Evolutionary conservation across 2,113 vertebrate genomes (phyloP).

Genomic region (Crotalus helleri): DNA sequence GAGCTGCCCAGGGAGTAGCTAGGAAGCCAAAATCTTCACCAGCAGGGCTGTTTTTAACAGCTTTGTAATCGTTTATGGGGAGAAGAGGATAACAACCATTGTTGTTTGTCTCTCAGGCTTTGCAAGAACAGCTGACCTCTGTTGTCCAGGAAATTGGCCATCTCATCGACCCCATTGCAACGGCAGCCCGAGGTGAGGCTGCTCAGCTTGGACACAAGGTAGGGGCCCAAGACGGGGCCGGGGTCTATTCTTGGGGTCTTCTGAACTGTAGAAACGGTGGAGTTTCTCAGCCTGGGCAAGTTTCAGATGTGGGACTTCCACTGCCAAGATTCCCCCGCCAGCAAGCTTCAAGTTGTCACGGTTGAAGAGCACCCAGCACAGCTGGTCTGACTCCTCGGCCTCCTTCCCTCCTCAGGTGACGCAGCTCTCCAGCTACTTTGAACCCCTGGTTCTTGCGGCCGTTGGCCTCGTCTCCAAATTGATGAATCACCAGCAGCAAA

Average conservation of each 20-base stretch:
- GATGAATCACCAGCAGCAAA: slow-evolving; percentile 94
- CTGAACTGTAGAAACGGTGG: not conserved
- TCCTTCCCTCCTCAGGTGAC: slow-evolving; percentile 77
- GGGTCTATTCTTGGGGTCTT: not conserved
- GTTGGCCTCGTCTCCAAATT: slow-evolving; percentile 93
- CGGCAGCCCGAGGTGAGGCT: slow-evolving; percentile 90
- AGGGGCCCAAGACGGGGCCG: not conserved
- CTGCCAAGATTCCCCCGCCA: not conserved
- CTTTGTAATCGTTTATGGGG: not conserved
- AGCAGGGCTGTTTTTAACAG: not conserved
- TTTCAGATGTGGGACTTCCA: not conserved
- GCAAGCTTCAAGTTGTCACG: not conserved
- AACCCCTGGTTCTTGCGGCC: slow-evolving; percentile 88
- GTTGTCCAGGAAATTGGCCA: slow-evolving; percentile 97
- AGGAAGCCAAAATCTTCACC: not conserved
- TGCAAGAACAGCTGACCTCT: slow-evolving; percentile 95
- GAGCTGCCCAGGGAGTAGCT: not conserved
- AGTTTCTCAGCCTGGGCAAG: not conserved
- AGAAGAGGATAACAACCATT: not conserved
- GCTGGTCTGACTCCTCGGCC: not conserved
- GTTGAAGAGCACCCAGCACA: not conserved
- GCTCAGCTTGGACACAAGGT: slow-evolving; percentile 98
- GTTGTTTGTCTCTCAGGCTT: slow-evolving; percentile 73
- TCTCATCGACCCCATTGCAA: slow-evolving; percentile 93
- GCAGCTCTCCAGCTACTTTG: slow-evolving; percentile 94